Percentiles rank a stretch among this genome's conserved stretches.
Conservation (phyloP, 2,113 vertebrate species). For the Nannospalax galili region DNA sequence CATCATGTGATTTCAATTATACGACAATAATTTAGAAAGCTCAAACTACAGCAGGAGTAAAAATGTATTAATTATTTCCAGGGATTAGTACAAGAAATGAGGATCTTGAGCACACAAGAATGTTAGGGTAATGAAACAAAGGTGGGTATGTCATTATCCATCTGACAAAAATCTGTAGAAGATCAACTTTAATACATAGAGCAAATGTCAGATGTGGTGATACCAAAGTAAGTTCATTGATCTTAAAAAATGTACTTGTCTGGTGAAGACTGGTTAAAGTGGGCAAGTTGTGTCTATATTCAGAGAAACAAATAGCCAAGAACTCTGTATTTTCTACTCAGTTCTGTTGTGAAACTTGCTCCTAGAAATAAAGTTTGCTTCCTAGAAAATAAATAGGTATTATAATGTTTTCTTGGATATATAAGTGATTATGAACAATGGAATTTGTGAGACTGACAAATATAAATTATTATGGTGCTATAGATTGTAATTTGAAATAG, state of each 20-base stretch:
- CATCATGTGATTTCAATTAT: neutral
- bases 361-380: neutral
- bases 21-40: neutral
- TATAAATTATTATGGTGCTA: neutral
- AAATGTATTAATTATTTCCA: neutral
- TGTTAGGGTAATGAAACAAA: neutral
- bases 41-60: neutral
- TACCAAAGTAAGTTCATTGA: neutral
- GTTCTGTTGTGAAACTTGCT: neutral
- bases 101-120: neutral
- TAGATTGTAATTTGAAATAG: neutral
- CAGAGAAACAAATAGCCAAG: neutral
- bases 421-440: neutral
- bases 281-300: neutral
- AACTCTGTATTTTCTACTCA: neutral
- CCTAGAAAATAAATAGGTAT: conserved; percentile 9
- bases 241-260: neutral
- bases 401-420: neutral
- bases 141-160: neutral
- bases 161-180: neutral
- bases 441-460: neutral
- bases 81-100: neutral
- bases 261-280: neutral
- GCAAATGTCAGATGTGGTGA: neutral
- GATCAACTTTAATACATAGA: neutral